Base-by-base conservation (phyloP, 2,797 vertebrate species). In the Danionella dracula region DNA sequence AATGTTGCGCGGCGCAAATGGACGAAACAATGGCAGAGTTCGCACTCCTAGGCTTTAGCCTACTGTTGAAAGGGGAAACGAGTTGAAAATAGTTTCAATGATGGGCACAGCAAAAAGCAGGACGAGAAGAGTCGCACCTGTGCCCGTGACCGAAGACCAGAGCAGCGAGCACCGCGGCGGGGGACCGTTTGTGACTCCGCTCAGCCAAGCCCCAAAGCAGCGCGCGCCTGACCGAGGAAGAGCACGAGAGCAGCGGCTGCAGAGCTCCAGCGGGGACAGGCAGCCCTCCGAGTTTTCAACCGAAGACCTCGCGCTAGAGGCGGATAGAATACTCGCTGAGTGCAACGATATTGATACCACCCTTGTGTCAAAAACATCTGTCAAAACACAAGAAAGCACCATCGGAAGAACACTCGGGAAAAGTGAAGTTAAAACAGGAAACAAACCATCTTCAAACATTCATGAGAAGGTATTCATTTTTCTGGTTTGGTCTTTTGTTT, bases 101-200 rank as follows among this genome's bases (percentile, higher is more conserved):
- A 91, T 90, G 90, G 89, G 90, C 41, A 85, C 75, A 70, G 81
- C 81, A 1, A 78, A 80, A 11, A 89, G 89, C 78, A 78, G 85
- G 58, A 81, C 83, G 32, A 90, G 86, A 66, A 90, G 65, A 66
- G 85, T 90, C 10, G 82, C 89, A 77, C 87, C 90, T 72, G 85
- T 62, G 63, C 73, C 76, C 15, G 72, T 62, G 63, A 74, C 76
- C 15, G 72, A 76, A 23, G 62, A 58, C 29, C 84, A 85, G 44
- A 10, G 32, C 66, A 44, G 63, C 5, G 17, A 23, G 29, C 34
- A 34, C 1, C 16, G 13, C 40, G 61, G 53, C 32, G 75, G 71
- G 67, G 35, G 42, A 8, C 59, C 71, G 0, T 68, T 84, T 65
- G 77, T 67, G 61, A 72, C 79, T 1, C 71, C 75, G 16, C 67